These are phyloP conservation scores for Semnornis frantzii DNA, from an alignment of 2,113 vertebrate genomes.

Conservation along the genomic window DNA sequence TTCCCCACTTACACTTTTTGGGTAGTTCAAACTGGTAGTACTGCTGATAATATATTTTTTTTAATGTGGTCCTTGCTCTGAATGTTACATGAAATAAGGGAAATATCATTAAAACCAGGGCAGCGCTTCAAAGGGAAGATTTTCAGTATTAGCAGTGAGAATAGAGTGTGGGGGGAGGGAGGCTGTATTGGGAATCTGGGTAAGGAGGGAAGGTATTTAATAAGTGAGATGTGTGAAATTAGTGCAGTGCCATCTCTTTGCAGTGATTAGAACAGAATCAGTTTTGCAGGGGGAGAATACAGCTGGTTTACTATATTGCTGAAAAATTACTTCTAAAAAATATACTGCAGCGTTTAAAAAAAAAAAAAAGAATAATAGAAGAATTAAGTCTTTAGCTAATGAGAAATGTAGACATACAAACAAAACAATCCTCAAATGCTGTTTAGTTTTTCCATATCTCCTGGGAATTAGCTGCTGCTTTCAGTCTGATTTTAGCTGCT, in stretches of 20 bases:
- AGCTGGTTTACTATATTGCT: not conserved
- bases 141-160: not conserved
- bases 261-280: not conserved
- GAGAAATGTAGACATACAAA: slow-evolving; percentile 48
- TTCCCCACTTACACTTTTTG: not conserved
- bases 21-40: not conserved
- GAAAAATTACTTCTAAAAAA: not conserved
- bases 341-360: not conserved
- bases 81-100: not conserved
- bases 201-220: not conserved
- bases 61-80: not conserved
- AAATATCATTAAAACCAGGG: slow-evolving; percentile 2
- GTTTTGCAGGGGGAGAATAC: not conserved
- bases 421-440: slow-evolving; percentile 44
- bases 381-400: slow-evolving; percentile 6
- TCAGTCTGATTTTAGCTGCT: slow-evolving; percentile 74
- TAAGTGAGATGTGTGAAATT: slow-evolving; percentile 33
- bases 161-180: not conserved
- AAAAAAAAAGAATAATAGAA: not conserved
- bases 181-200: not conserved
- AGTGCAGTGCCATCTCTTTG: not conserved
- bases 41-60: not conserved
- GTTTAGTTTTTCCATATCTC: slow-evolving; percentile 62
- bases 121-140: not conserved
- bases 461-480: slow-evolving; percentile 71